A percentile compares a stretch with the other conserved stretches of the same genome.
Evolutionary conservation across 2,797 vertebrate genomes (phyloP).

Genomic region (Hippocampus kuda): DNA sequence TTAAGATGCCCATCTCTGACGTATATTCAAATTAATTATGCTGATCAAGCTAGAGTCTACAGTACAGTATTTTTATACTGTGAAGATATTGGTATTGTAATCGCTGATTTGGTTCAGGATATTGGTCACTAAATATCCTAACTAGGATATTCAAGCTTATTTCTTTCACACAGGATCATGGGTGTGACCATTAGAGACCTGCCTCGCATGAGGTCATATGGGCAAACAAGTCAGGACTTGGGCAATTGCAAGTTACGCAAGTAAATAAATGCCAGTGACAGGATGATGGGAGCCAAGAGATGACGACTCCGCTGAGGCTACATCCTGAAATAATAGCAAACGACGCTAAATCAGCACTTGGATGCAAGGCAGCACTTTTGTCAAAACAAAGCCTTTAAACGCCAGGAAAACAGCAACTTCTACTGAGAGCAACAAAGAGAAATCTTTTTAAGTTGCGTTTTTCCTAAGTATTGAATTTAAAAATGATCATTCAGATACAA

Average conservation of each 20-base stretch:
- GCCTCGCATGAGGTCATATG: background rate
- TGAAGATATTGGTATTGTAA: no score
- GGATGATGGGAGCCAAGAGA: background rate
- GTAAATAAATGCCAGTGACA: background rate
- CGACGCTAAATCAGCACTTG: slow-evolving; percentile 55
- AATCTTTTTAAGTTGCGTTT: no score
- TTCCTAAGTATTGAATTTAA: no score
- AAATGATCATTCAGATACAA: no score
- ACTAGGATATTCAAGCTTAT: background rate
- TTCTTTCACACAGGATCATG: slow-evolving; percentile 12
- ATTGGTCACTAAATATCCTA: background rate
- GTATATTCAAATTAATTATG: no score
- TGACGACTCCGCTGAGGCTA: slow-evolving; percentile 17
- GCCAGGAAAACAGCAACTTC: background rate
- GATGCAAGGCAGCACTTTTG: slow-evolving; percentile 41
- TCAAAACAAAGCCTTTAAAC: slow-evolving; percentile 19
- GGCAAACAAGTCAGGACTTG: background rate
- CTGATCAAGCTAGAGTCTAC: no score
- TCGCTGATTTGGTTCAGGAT: no score
- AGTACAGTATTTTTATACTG: background rate
- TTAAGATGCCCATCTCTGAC: no score
- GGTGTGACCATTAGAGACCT: background rate
- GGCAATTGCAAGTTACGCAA: slow-evolving; percentile 7
- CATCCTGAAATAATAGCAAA: slow-evolving; percentile 40
- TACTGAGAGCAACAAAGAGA: background rate